These are phyloP conservation scores for Anabacerthia variegaticeps DNA, from an alignment of 2,797 vertebrate species.

Conservation along the genomic window DNA sequence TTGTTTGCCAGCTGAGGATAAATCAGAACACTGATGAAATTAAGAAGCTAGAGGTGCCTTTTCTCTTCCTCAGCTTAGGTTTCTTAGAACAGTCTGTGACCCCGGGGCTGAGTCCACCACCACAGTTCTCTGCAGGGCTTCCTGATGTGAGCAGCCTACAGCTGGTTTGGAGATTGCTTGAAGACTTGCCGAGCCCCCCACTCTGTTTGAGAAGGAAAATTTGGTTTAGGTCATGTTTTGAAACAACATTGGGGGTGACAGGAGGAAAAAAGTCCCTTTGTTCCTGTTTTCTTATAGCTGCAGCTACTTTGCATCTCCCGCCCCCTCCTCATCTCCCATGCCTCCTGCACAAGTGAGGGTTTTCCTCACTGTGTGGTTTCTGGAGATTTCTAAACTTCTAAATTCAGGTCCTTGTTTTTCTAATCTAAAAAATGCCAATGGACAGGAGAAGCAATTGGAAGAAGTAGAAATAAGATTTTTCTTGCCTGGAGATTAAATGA, in stretches of 20 bases:
- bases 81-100: background rate
- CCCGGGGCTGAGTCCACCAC: background rate
- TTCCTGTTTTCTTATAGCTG: background rate
- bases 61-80: background rate
- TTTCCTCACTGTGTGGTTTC: background rate
- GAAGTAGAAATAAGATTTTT: background rate
- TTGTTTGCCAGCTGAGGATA: background rate
- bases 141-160: background rate
- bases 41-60: background rate
- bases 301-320: background rate
- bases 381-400: background rate
- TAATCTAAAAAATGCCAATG: background rate
- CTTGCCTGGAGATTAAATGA: background rate
- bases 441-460: background rate
- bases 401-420: background rate
- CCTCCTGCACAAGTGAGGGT: background rate
- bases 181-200: background rate
- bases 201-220: background rate
- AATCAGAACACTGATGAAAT: background rate
- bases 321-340: background rate
- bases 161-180: fast-evolving
- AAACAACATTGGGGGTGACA: background rate
- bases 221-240: background rate
- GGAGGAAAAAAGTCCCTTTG: background rate
- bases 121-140: fast-evolving